A percentile compares a stretch with the other conserved stretches of the same genome.
Evolutionary conservation across 2,888 invertebrate species (phyloP).

Genomic region (Acholoe squamosa): DNA sequence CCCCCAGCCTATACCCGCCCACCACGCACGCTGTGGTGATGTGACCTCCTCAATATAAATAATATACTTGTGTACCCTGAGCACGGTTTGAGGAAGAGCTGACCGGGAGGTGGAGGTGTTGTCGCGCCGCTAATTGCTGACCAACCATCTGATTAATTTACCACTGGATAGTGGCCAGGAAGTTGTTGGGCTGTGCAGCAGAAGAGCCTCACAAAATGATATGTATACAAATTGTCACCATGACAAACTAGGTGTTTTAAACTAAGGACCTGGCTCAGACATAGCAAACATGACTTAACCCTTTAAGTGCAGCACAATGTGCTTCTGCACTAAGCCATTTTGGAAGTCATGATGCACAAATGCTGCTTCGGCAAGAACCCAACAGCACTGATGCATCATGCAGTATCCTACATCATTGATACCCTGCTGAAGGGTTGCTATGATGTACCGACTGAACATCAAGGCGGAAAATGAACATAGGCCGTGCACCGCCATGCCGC

Average conservation of each 20-base stretch:
- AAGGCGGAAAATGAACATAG: no score
- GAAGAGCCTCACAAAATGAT: constrained; percentile 40
- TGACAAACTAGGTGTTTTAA: constrained; percentile 32
- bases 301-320: no score
- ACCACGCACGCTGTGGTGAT: background rate
- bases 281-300: no score
- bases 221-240: constrained; percentile 55
- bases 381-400: no score
- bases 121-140: background rate
- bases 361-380: no score
- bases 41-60: constrained; percentile 46
- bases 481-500: no score
- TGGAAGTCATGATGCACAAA: no score
- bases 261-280: background rate
- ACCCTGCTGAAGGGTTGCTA: no score
- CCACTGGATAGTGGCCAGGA: background rate
- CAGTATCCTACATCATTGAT: no score
- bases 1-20: background rate
- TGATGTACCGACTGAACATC: no score
- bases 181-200: background rate
- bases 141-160: background rate
- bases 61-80: constrained; percentile 53
- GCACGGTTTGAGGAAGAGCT: constrained; percentile 38
- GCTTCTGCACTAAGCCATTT: no score
- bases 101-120: background rate